These are phyloP conservation scores for Budorcas taxicolor DNA, from an alignment of 2,113 vertebrate genomes.

Conservation along the genomic window DNA sequence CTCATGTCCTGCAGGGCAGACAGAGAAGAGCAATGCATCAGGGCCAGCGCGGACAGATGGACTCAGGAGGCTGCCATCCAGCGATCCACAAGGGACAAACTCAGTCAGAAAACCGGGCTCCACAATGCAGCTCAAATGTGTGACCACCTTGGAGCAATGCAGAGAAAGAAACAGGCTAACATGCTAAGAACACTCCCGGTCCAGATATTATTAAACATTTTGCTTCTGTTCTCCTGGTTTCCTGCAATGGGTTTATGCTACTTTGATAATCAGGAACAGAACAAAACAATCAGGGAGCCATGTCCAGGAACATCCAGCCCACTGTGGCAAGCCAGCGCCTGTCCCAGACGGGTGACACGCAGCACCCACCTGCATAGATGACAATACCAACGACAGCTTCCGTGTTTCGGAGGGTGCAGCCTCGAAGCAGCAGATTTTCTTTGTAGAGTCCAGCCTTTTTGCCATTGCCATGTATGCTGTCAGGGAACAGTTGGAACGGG, in stretches of 20 bases:
- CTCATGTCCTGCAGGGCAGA: slow-evolving; percentile 88
- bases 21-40: rapidly evolving
- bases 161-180: background rate
- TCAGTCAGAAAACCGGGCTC: background rate
- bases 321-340: rapidly evolving
- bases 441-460: slow-evolving; percentile 90
- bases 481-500: background rate
- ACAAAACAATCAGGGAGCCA: background rate
- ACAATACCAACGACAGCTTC: slow-evolving; percentile 95
- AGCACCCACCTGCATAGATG: slow-evolving; percentile 91
- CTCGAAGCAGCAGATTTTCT: slow-evolving; percentile 94
- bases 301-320: rapidly evolving
- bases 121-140: background rate
- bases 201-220: background rate
- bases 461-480: slow-evolving; percentile 87
- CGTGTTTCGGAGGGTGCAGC: slow-evolving; percentile 96
- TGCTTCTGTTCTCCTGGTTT: background rate
- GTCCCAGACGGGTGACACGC: rapidly evolving
- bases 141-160: background rate
- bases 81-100: rapidly evolving
- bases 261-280: background rate
- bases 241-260: background rate
- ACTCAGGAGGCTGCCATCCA: rapidly evolving
- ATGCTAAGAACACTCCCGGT: background rate
- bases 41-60: rapidly evolving